phyloP scores from a whole-genome alignment of 2,888 invertebrate genomes.

The Eucriotettix oculatus region DNA sequence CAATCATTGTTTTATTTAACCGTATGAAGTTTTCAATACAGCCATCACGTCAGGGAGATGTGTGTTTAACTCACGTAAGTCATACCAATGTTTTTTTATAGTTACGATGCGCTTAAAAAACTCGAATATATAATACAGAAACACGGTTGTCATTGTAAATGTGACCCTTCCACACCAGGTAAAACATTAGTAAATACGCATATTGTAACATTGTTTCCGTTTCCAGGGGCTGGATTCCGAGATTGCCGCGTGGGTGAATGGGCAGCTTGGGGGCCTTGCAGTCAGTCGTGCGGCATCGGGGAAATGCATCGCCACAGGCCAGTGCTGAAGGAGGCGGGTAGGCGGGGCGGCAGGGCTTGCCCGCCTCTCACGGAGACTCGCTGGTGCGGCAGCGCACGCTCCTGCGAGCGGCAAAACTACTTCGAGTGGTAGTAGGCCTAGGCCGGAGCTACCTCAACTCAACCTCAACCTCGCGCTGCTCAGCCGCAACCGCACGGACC shows the following conservation, averaged over 20 bases:
- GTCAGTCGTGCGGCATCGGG: slow-evolving; percentile 78
- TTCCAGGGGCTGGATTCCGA: slow-evolving; percentile 38
- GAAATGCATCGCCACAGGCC: slow-evolving; percentile 66
- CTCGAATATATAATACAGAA: no score
- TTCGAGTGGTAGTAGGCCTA: slow-evolving; percentile 38
- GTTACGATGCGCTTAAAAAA: no score
- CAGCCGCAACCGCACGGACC: no score
- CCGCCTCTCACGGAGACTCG: slow-evolving; percentile 69
- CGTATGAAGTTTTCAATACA: no score
- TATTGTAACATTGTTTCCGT: background rate
- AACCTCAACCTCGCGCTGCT: no score
- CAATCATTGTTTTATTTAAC: no score
- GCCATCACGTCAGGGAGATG: no score
- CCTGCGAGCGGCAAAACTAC: slow-evolving; percentile 37
- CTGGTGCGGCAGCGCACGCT: slow-evolving; percentile 69
- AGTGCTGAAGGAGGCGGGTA: slow-evolving; percentile 50
- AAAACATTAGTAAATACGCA: background rate
- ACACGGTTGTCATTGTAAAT: no score
- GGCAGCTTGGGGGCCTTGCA: slow-evolving; percentile 78
- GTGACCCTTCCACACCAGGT: no score
- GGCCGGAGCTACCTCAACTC: no score
- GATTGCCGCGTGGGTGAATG: slow-evolving; percentile 75
- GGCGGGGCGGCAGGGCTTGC: slow-evolving; percentile 66
- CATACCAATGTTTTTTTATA: no score
- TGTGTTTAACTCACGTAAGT: no score